Evolutionary conservation across 2,113 vertebrate genomes (phyloP).

Genomic region (Epinephelus lanceolatus): DNA sequence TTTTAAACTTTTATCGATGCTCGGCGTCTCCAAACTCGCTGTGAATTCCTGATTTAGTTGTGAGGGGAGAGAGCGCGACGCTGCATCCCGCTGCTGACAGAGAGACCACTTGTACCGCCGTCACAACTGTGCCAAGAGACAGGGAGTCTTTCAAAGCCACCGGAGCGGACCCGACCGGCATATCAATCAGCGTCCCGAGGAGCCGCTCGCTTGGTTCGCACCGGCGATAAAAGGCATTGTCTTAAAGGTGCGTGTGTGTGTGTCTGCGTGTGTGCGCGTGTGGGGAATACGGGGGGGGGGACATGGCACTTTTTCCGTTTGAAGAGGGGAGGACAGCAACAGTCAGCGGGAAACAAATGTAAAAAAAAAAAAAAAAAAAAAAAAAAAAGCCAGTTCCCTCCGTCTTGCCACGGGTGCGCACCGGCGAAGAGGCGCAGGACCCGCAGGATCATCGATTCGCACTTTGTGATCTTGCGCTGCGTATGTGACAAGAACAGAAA

Average conservation of each 20-base stretch:
- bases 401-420: constrained; percentile 69
- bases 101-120: constrained; percentile 81
- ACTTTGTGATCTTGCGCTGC: constrained; percentile 67
- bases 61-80: constrained; percentile 28
- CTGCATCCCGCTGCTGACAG: constrained; percentile 75
- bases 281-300: neutral
- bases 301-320: constrained; percentile 64
- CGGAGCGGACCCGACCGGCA: constrained; percentile 81
- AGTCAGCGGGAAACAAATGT: constrained; percentile 70
- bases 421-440: constrained; percentile 70
- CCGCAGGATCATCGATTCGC: constrained; percentile 81
- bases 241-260: constrained; percentile 23
- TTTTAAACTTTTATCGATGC: constrained; percentile 55
- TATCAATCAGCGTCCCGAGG: constrained; percentile 83
- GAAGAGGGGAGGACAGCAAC: constrained; percentile 51
- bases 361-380: constrained; percentile 47
- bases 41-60: constrained; percentile 53
- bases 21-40: constrained; percentile 41
- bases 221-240: constrained; percentile 49
- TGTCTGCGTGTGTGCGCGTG: neutral
- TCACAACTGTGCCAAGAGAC: constrained; percentile 81
- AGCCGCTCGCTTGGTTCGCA: constrained; percentile 50
- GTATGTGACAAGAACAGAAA: constrained; percentile 44
- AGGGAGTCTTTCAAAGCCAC: constrained; percentile 82
- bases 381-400: constrained; percentile 19